phyloP scores from a whole-genome alignment of 2,888 invertebrate species.

The Orchesella flavescens region DNA sequence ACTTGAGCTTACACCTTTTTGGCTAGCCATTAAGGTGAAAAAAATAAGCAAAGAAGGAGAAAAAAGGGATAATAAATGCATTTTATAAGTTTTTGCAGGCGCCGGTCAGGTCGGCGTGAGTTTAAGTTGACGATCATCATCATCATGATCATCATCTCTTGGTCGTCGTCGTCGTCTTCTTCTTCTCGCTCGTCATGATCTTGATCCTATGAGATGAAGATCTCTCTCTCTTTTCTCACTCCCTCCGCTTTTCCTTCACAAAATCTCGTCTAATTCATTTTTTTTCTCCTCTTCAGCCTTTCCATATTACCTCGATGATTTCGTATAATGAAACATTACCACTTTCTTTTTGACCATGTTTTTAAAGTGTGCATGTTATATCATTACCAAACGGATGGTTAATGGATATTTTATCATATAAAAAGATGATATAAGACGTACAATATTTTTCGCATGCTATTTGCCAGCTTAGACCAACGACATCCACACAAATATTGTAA shows the following conservation, averaged over 20 bases:
- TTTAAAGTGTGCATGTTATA: not conserved
- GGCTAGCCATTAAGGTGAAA: constrained; percentile 8
- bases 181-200: constrained; percentile 15
- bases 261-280: too few relatives aligned
- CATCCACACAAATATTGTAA: too few relatives aligned
- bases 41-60: not conserved
- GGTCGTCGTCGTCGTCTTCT: constrained; percentile 44
- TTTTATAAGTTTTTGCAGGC: constrained; percentile 59
- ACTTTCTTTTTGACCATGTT: not conserved
- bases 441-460: too few relatives aligned
- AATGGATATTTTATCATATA: too few relatives aligned
- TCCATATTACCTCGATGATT: constrained; percentile 6
- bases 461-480: too few relatives aligned
- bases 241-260: constrained; percentile 12
- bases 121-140: constrained; percentile 55
- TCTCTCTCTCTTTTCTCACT: constrained; percentile 13
- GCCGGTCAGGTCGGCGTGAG: constrained; percentile 63
- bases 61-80: constrained; percentile 57
- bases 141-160: constrained; percentile 21
- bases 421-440: too few relatives aligned
- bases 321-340: constrained; percentile 1
- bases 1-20: constrained; percentile 20
- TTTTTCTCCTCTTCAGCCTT: constrained; percentile 1
- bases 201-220: constrained; percentile 32
- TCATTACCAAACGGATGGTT: too few relatives aligned